Evolutionary conservation across 2,113 vertebrate genomes (phyloP), one percentile per base, ranked within the genome.

Genomic region (Vicugna pacos): DNA sequence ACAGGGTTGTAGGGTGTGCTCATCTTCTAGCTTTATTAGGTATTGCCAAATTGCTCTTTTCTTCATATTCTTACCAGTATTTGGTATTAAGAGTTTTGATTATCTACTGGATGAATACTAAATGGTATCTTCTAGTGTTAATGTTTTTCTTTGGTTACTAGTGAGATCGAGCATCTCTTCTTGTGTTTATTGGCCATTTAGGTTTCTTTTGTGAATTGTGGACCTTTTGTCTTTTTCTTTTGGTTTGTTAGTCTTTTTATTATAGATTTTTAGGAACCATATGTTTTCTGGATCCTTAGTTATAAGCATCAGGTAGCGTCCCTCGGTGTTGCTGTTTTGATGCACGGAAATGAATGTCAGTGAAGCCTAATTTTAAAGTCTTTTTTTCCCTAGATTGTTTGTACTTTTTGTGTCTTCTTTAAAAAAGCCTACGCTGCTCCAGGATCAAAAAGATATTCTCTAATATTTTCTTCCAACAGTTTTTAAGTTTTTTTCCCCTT

Each of bases 181-280:
- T 90, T 56, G 4, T 81, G 35, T 93, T 85, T 76, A 20, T 69
- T 92, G 88, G 16, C 56, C 42, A 56, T 62, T 79, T 86, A 50
- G 26, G 3, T 91, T 84, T 88, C 26, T 48, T 38, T 7, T 54
- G 8, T 83, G 48, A 79, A 50, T 42, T 42, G 15, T 52, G 8
- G 32, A 19, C 81, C 42, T 24, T 56, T 94, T 35, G 56, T 70
- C 64, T 73, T 75, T 87, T 85, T 82, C 50, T 93, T 93, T 76
- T 69, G 14, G 16, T 85, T 94, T 93, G 20, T 64, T 81, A 65
- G 52, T 35, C 22, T 76, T 90, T 50, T 69, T 16, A 48, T 35
- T 65, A n/a, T 32, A 96, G 54, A 56, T 64, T 92, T 81, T 92
- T 82, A 50, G 46, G 16, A 30, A 2, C 35, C 42, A 4, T 35